Base-by-base conservation (phyloP, 2,797 vertebrate genomes). In the Coracias cyanogaster region DNA sequence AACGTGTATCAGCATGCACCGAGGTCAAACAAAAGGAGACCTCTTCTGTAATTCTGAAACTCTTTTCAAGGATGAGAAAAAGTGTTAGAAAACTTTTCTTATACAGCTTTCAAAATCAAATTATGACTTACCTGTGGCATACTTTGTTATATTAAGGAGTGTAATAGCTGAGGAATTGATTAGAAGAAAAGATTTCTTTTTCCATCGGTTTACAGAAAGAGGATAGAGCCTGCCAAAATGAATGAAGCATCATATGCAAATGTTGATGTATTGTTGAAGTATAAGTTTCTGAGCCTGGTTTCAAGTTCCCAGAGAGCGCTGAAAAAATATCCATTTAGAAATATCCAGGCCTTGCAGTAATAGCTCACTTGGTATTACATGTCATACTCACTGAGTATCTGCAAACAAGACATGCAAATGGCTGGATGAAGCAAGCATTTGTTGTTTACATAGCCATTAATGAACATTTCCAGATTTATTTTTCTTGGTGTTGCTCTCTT, bases 21-120 rank as follows among this genome's bases (percentile, higher is more conserved):
- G n/a, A 60, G 39, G n/a, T 73, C 62, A 51, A 52, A 39, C 6
- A 69, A 93, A 91, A 79, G 9, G 61, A 83, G 13, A 64, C 28
- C 16, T 64, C 37, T 41, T 70, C 69, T 79, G 49, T 86, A 86
- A 91, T 83, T 94, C 80, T 93, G 88, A 86, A 95, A 90, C 43
- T 6, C 9, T 41, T 58, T 35, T 25, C 49, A 21, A 93, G 28
- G 55, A 54, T 55, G 49, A 87, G n/a, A 19, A 91, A 72, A 88
- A 93, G 49, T 65, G 12, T 54, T 57, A 81, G 26, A 88, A 93
- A 88, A 39, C 28, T 74, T 85, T 33, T 70, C 49, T 48, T 86
- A 15, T 8, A 20, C 26, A 49, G 7, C 46, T 81, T 84, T 86
- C 57, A 90, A 91, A 90, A 86, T 71, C 69, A 90, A 74, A 73